Conservation (phyloP, 2,888 invertebrate species). For the Erebia palarica region DNA sequence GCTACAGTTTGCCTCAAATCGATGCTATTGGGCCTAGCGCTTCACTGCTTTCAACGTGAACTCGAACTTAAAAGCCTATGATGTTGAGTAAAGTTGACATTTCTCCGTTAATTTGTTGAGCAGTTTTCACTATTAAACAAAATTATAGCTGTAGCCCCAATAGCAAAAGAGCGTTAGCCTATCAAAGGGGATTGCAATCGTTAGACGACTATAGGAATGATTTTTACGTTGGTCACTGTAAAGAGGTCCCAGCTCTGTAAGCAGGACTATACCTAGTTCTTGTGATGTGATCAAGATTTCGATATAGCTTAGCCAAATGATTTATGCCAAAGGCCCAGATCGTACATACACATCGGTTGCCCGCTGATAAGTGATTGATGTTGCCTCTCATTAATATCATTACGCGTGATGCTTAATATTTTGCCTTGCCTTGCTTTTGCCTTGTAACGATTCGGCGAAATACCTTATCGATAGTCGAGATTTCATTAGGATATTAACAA, state of each 20-base stretch:
- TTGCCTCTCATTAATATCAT: conserved; percentile 20
- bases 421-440: conserved; percentile 20
- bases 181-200: too few species aligned
- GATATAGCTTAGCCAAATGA: not conserved
- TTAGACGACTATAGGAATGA: too few species aligned
- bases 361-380: conserved; percentile 24
- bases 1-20: too few species aligned
- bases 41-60: too few species aligned
- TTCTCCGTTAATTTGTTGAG: too few species aligned
- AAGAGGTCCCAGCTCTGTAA: not conserved
- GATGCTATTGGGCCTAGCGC: too few species aligned
- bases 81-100: too few species aligned
- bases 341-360: not conserved
- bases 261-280: not conserved
- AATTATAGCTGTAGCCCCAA: too few species aligned
- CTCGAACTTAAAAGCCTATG: too few species aligned
- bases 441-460: conserved; percentile 16
- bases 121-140: too few species aligned
- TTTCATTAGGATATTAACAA: conserved; percentile 2
- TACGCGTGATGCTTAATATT: conserved; percentile 19
- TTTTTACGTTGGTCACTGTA: too few species aligned
- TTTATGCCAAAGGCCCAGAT: not conserved
- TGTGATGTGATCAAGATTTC: not conserved
- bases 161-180: too few species aligned
- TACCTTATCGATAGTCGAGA: not conserved